Percentiles rank a stretch among this genome's conserved stretches.
These are phyloP conservation scores for Taeniopygia guttata DNA, from an alignment of 2,797 vertebrate genomes.

Conservation along the genomic window DNA sequence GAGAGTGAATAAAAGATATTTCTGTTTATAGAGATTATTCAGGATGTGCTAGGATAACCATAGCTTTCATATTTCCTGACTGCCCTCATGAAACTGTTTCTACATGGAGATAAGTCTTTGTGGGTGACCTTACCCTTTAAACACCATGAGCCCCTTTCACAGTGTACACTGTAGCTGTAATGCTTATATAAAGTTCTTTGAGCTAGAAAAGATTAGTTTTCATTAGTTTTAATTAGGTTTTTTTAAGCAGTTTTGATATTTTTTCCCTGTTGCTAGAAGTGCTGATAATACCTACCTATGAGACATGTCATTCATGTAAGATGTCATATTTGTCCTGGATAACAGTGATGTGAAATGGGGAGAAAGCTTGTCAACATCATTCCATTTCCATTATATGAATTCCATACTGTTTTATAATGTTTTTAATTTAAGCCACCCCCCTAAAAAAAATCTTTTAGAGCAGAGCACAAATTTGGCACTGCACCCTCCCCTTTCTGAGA, in stretches of 20 bases:
- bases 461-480: not conserved
- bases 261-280: not conserved
- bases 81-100: not conserved
- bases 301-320: not conserved
- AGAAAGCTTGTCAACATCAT: not conserved
- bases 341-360: not conserved
- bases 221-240: not conserved
- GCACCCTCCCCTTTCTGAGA: not conserved
- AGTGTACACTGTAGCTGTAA: not conserved
- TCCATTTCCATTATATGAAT: not conserved
- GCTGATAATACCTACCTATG: not conserved
- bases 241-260: not conserved
- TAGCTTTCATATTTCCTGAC: not conserved
- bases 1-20: not conserved
- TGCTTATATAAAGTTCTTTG: not conserved
- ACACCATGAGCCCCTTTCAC: not conserved
- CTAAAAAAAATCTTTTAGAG: fast-evolving
- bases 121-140: not conserved
- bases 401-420: not conserved
- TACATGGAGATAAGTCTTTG: not conserved
- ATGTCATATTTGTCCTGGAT: not conserved
- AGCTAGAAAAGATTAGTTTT: not conserved
- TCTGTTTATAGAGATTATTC: not conserved
- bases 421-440: not conserved
- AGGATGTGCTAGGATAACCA: not conserved